Conservation (phyloP, 2,888 invertebrate species). For the Apodemia hepburni region DNA sequence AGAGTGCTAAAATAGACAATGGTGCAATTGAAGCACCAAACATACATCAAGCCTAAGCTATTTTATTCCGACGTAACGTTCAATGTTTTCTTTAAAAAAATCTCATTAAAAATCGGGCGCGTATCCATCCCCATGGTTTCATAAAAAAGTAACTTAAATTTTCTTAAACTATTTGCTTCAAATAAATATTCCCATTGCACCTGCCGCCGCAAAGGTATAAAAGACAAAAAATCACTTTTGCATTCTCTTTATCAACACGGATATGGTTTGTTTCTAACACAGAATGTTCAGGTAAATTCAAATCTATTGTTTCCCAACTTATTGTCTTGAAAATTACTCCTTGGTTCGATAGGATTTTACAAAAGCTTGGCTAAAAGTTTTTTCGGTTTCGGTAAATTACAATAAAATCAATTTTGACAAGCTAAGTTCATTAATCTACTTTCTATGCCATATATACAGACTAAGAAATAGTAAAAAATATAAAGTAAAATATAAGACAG, state of each 20-base stretch:
- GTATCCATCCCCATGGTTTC: too few relatives aligned
- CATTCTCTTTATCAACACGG: background rate
- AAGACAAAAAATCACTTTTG: background rate
- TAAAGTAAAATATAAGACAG: too few relatives aligned
- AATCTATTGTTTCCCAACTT: background rate
- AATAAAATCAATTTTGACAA: background rate
- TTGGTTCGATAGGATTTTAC: constrained; percentile 1
- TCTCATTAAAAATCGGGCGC: too few relatives aligned
- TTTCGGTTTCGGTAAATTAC: background rate
- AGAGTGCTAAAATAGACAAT: too few relatives aligned
- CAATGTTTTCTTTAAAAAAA: too few relatives aligned
- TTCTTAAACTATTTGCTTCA: constrained; percentile 19
- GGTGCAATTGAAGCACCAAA: too few relatives aligned
- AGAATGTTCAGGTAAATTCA: background rate
- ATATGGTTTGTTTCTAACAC: constrained; percentile 5
- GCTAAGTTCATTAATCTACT: background rate
- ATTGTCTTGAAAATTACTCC: constrained; percentile 8
- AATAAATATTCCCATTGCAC: constrained; percentile 6
- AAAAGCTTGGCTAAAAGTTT: background rate
- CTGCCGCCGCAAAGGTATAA: background rate
- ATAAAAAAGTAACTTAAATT: too few relatives aligned
- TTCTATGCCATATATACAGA: background rate
- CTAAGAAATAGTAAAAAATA: too few relatives aligned
- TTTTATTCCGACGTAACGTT: too few relatives aligned
- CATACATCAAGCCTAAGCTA: too few relatives aligned